phyloP scores from a whole-genome alignment of 1,140 invertebrate species.

The Meloidogyne exigua region DNA sequence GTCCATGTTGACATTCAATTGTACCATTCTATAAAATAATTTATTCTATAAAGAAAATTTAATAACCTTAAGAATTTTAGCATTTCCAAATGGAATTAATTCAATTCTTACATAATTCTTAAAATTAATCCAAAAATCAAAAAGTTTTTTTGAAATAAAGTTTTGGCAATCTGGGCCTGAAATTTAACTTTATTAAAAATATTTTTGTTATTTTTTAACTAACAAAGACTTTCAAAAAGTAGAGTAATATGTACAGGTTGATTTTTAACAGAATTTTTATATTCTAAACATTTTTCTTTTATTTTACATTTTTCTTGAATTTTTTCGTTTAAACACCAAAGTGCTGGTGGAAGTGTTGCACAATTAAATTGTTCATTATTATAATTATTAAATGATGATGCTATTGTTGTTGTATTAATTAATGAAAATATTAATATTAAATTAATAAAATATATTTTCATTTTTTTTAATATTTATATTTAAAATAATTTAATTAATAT shows the following conservation, averaged over 20 bases:
- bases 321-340: constrained; percentile 35
- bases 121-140: constrained; percentile 20
- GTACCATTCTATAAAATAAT: constrained; percentile 25
- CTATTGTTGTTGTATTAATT: background rate
- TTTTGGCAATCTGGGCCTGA: constrained; percentile 30
- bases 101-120: constrained; percentile 24
- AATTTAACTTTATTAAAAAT: background rate
- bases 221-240: constrained; percentile 31
- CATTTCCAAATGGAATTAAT: constrained; percentile 34
- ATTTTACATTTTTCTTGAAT: constrained; percentile 19
- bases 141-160: constrained; percentile 11
- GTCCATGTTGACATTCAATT: constrained; percentile 34
- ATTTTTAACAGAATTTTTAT: constrained; percentile 20
- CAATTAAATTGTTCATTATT: constrained; percentile 15
- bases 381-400: background rate
- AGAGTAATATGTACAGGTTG: constrained; percentile 28
- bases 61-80: constrained; percentile 25
- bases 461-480: background rate
- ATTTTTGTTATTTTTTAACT: background rate
- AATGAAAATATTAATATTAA: background rate
- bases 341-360: constrained; percentile 23
- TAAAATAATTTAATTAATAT: background rate
- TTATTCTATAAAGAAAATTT: background rate
- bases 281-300: constrained; percentile 8
- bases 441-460: constrained; percentile 6